A percentile compares a stretch with the other conserved stretches of the same genome.
Evolutionary conservation across 2,797 vertebrate genomes (phyloP).

Genomic region (Psittacula derbiana): DNA sequence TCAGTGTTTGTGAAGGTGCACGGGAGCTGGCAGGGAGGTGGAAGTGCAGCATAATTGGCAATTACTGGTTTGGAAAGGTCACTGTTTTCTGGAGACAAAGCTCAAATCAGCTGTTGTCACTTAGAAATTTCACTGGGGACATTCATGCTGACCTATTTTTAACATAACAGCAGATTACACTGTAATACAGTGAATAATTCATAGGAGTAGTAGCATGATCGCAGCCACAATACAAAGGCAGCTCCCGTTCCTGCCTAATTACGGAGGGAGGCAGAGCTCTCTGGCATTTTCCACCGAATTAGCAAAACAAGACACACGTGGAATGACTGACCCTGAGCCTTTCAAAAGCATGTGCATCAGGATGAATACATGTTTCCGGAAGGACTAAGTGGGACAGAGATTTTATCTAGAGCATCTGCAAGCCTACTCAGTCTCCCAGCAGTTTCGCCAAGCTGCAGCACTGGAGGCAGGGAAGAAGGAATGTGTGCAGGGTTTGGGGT

Average conservation of each 20-base stretch:
- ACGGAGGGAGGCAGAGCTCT: constrained; percentile 52
- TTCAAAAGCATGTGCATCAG: constrained; percentile 43
- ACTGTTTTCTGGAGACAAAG: constrained; percentile 18
- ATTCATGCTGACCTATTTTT: constrained; percentile 67
- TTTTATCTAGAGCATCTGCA: constrained; percentile 6
- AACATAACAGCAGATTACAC: constrained; percentile 67
- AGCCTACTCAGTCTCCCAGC: not conserved
- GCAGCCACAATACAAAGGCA: constrained; percentile 32
- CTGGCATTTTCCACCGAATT: constrained; percentile 72
- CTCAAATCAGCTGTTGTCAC: constrained; percentile 10
- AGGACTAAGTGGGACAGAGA: constrained; percentile 25
- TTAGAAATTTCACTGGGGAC: constrained; percentile 51
- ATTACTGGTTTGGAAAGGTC: constrained; percentile 9
- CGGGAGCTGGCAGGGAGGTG: not conserved
- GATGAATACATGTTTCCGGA: not conserved
- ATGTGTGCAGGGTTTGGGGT: not conserved
- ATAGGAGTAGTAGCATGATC: constrained; percentile 66
- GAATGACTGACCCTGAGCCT: not conserved
- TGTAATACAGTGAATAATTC: constrained; percentile 74
- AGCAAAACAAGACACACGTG: constrained; percentile 66
- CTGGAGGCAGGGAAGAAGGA: not conserved
- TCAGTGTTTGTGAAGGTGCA: not conserved
- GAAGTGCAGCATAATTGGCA: not conserved
- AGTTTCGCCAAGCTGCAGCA: not conserved
- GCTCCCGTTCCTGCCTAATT: constrained; percentile 54